Percentiles rank a stretch among this genome's conserved stretches.
These are phyloP conservation scores for Myopa testacea DNA, from an alignment of 2,888 invertebrate genomes.

Conservation along the genomic window DNA sequence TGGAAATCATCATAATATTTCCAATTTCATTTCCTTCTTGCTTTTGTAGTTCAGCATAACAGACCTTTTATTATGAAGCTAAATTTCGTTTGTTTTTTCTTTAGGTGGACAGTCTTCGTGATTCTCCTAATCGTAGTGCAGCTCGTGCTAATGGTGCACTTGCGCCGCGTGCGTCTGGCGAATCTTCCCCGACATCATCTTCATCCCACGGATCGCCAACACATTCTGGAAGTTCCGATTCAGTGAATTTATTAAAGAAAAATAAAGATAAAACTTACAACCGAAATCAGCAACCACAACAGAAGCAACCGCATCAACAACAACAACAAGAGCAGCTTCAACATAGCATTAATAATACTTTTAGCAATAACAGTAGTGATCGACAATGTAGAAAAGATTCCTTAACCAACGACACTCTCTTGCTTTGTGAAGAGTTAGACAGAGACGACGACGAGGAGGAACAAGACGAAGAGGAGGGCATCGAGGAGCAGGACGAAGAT, in stretches of 20 bases:
- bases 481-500: constrained; percentile 42
- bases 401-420: constrained; percentile 63
- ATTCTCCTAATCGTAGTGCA: constrained; percentile 62
- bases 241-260: constrained; percentile 58
- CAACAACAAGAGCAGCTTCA: constrained; percentile 61
- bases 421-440: constrained; percentile 64
- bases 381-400: constrained; percentile 61
- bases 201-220: constrained; percentile 67
- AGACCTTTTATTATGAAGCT: neutral
- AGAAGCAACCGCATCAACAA: constrained; percentile 58
- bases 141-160: constrained; percentile 65
- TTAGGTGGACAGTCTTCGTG: constrained; percentile 67
- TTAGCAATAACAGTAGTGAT: constrained; percentile 59
- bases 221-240: constrained; percentile 62
- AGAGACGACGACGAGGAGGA: constrained; percentile 60
- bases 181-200: constrained; percentile 68
- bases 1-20: no score
- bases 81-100: neutral
- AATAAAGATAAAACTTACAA: constrained; percentile 41
- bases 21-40: neutral
- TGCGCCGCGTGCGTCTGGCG: constrained; percentile 68
- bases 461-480: constrained; percentile 46
- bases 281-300: constrained; percentile 43
- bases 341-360: constrained; percentile 44
- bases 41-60: neutral